Evolutionary conservation across 1,140 invertebrate genomes (phyloP).

Genomic region (Lasioglossum albipes): DNA sequence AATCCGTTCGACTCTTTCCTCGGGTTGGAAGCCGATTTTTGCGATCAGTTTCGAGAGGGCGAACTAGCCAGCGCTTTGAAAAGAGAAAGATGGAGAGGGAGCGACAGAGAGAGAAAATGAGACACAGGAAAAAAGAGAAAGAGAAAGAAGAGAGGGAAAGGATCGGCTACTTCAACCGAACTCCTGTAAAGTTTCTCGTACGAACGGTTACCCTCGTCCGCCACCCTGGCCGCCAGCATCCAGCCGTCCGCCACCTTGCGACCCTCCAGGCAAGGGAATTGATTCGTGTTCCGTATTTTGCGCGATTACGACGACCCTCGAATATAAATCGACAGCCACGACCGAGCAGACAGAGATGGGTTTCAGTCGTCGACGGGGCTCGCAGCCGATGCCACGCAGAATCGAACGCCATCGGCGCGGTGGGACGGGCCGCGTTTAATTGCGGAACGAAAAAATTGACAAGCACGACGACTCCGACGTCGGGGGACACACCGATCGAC

Average conservation of each 20-base stretch:
- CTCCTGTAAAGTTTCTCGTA: constrained; percentile 70
- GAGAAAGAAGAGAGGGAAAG: constrained; percentile 17
- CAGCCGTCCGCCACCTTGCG: constrained; percentile 31
- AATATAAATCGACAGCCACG: constrained; percentile 66
- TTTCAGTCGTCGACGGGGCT: constrained; percentile 18
- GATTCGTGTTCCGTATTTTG: constrained; percentile 68
- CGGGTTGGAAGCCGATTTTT: constrained; percentile 58
- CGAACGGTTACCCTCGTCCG: constrained; percentile 29
- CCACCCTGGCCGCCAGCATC: not conserved
- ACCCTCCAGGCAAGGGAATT: constrained; percentile 59
- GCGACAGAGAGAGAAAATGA: not conserved
- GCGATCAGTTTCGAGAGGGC: constrained; percentile 70
- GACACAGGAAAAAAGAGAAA: not conserved
- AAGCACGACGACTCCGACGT: constrained; percentile 23
- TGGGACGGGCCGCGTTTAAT: constrained; percentile 47
- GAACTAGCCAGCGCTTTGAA: not conserved
- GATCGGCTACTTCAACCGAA: constrained; percentile 69
- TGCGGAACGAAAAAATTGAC: constrained; percentile 48
- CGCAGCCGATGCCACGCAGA: constrained; percentile 2
- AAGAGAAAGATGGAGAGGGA: not conserved
- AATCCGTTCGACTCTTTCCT: constrained; percentile 55
- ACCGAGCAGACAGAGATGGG: constrained; percentile 24
- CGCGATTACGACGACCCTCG: constrained; percentile 64
- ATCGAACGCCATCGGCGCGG: constrained; percentile 22
- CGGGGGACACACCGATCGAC: constrained; percentile 17